phyloP scores from a whole-genome alignment of 2,797 vertebrate genomes.

The Hemibagrus guttatus region DNA sequence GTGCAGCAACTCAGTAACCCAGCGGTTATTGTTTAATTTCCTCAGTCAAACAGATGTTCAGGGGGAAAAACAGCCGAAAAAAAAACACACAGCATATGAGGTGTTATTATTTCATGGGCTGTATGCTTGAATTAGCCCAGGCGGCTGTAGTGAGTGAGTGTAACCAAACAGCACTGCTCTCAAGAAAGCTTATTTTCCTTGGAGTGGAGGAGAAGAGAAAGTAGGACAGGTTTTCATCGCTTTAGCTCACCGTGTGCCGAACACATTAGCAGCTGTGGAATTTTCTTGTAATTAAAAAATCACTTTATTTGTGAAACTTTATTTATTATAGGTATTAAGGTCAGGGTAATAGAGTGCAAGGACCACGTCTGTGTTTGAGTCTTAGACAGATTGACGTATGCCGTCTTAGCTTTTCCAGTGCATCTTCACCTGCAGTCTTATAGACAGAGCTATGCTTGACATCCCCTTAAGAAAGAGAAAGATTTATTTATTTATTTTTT shows the following conservation, averaged over 20 bases:
- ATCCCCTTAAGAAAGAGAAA: constrained; percentile 64
- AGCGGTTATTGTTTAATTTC: constrained; percentile 45
- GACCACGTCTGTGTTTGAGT: background rate
- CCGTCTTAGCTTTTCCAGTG: constrained; percentile 66
- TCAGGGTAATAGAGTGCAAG: background rate
- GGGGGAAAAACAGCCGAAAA: background rate
- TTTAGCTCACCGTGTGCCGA: constrained; percentile 46
- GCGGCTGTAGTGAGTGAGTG: constrained; percentile 59
- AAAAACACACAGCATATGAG: background rate
- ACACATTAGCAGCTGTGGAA: constrained; percentile 50
- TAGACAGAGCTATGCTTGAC: constrained; percentile 66
- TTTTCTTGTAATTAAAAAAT: constrained; percentile 53
- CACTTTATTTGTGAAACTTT: constrained; percentile 5
- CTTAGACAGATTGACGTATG: background rate
- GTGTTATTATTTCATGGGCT: constrained; percentile 49
- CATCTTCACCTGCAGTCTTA: constrained; percentile 68
- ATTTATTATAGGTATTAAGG: constrained; percentile 11
- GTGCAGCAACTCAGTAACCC: constrained; percentile 51
- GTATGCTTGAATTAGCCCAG: constrained; percentile 55
- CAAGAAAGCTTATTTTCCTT: constrained; percentile 63
- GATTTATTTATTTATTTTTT: constrained; percentile 30
- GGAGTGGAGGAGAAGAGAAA: constrained; percentile 60
- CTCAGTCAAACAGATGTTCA: constrained; percentile 34
- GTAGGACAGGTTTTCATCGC: constrained; percentile 59
- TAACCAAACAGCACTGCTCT: constrained; percentile 64